A percentile compares a stretch with the other conserved stretches of the same genome.
These are phyloP conservation scores for Hyposoter dolosus DNA, from an alignment of 2,888 invertebrate genomes.

Conservation along the genomic window DNA sequence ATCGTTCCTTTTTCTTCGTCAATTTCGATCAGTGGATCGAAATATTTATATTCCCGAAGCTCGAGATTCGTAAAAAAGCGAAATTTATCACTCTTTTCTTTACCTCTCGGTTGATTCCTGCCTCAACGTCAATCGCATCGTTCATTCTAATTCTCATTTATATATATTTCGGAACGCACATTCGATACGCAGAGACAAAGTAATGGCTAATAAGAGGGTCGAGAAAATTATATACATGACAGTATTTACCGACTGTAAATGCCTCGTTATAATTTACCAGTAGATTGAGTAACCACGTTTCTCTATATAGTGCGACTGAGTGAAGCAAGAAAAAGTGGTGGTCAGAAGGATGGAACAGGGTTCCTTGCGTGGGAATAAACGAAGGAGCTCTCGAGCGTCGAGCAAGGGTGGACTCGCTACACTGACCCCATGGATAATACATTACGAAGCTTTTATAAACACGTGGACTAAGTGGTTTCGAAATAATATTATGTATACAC, in stretches of 20 bases:
- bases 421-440: slow-evolving; percentile 50
- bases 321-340: slow-evolving; percentile 15
- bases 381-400: slow-evolving; percentile 49
- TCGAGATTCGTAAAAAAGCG: background rate
- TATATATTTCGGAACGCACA: background rate
- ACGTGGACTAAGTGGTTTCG: slow-evolving; percentile 65
- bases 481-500: slow-evolving; percentile 56
- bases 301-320: slow-evolving; percentile 7
- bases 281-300: slow-evolving; percentile 42
- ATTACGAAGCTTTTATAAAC: slow-evolving; percentile 57
- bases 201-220: slow-evolving; percentile 55
- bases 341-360: slow-evolving; percentile 41
- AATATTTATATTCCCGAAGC: background rate
- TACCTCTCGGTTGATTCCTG: background rate
- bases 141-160: background rate
- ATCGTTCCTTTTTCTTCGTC: no score
- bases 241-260: slow-evolving; percentile 60
- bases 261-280: slow-evolving; percentile 66
- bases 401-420: slow-evolving; percentile 59
- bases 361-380: slow-evolving; percentile 64
- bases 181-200: slow-evolving; percentile 23
- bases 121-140: background rate
- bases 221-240: slow-evolving; percentile 48
- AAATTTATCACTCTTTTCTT: background rate
- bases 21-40: background rate